Conservation (phyloP, 2,113 vertebrate genomes). For the Hiodon tergisus region DNA sequence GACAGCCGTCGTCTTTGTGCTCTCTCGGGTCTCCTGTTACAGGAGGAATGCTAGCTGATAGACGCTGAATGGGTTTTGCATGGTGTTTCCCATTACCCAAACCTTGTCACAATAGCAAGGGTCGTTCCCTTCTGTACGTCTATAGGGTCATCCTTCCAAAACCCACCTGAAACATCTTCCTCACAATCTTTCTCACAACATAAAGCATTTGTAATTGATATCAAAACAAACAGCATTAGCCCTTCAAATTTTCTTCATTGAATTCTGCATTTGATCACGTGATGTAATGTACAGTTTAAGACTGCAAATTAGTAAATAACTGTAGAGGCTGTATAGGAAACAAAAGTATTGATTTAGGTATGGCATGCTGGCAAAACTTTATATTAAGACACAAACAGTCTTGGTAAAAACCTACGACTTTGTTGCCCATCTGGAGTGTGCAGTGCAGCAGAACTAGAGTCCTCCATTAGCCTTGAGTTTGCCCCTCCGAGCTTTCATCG, state of each 20-base stretch:
- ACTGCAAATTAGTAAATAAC: background rate
- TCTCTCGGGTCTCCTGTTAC: slow-evolving; percentile 2
- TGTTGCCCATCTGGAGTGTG: background rate
- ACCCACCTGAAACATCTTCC: background rate
- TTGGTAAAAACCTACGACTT: background rate
- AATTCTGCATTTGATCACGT: no score
- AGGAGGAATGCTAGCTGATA: background rate
- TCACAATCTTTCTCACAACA: background rate
- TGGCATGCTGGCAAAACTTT: no score
- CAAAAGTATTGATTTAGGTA: background rate
- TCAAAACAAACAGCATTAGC: no score
- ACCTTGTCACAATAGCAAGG: background rate
- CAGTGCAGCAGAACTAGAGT: background rate
- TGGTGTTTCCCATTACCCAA: no score
- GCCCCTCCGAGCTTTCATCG: slow-evolving; percentile 16
- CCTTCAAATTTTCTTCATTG: background rate
- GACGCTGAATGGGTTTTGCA: background rate
- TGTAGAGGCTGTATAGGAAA: background rate
- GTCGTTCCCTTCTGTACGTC: background rate
- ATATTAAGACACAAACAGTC: slow-evolving; percentile 38
- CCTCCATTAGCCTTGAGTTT: slow-evolving; percentile 7
- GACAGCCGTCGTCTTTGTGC: background rate
- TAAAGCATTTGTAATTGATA: no score
- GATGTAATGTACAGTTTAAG: no score
- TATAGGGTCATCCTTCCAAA: no score